phyloP scores from a whole-genome alignment of 2,113 vertebrate species.

The Muntiacus reevesi region DNA sequence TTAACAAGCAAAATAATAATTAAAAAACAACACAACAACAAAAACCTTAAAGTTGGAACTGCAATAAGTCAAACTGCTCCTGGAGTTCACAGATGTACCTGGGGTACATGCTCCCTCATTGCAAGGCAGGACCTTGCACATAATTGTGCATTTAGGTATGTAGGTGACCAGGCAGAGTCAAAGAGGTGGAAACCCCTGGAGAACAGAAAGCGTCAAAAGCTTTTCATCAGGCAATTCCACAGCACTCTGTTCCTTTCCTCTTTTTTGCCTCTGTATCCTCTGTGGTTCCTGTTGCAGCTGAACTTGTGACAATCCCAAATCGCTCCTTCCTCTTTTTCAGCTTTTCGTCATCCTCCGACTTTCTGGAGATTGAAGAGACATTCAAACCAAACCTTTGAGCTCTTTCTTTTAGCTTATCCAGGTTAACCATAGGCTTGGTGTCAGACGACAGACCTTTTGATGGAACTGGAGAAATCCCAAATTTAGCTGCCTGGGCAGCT shows the following conservation, averaged over 20 bases:
- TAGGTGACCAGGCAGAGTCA: constrained; percentile 49
- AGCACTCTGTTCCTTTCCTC: constrained; percentile 92
- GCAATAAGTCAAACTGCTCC: constrained; percentile 59
- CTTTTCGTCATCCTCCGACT: constrained; percentile 95
- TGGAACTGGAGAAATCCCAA: too few relatives aligned
- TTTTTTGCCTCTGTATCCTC: constrained; percentile 93
- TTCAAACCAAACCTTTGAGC: constrained; percentile 93
- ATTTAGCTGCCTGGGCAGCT: constrained; percentile 89
- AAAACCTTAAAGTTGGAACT: constrained; percentile 60
- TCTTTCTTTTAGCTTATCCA: constrained; percentile 92
- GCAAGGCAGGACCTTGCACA: constrained; percentile 41
- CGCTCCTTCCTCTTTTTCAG: constrained; percentile 95
- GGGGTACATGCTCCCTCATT: constrained; percentile 54
- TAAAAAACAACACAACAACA: constrained; percentile 35
- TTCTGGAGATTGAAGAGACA: constrained; percentile 91
- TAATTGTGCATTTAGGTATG: constrained; percentile 40
- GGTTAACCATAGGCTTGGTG: constrained; percentile 78
- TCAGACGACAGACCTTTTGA: too few relatives aligned
- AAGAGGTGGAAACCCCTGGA: constrained; percentile 45
- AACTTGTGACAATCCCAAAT: constrained; percentile 87
- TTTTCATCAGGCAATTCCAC: constrained; percentile 87
- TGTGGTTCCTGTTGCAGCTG: constrained; percentile 74
- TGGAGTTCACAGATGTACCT: constrained; percentile 44
- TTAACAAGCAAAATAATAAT: constrained; percentile 75
- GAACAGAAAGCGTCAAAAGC: constrained; percentile 42